Evolutionary conservation across 2,888 invertebrate genomes (phyloP).

Genomic region (Ryuthela nishihirai): DNA sequence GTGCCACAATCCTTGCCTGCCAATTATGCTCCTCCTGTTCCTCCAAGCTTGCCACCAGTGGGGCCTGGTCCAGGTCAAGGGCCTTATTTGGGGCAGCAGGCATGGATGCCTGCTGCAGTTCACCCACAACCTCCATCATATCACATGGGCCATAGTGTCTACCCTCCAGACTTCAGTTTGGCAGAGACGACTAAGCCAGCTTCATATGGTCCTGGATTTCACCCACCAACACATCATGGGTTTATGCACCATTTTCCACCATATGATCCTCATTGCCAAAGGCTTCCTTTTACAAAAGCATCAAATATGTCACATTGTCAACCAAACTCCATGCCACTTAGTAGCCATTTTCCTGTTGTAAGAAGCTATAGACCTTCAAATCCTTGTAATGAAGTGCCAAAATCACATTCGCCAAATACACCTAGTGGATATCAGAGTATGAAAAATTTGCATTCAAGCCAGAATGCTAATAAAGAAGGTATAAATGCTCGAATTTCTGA

Average conservation of each 20-base stretch:
- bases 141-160: slow-evolving; percentile 14
- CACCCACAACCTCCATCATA: slow-evolving; percentile 17
- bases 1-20: slow-evolving; percentile 34
- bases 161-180: slow-evolving; percentile 7
- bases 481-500: slow-evolving; percentile 10
- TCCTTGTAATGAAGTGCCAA: slow-evolving; percentile 20
- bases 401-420: slow-evolving; percentile 5
- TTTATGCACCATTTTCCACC: slow-evolving; percentile 24
- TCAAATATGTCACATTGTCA: slow-evolving; percentile 18
- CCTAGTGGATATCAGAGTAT: slow-evolving; percentile 14
- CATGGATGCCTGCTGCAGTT: slow-evolving; percentile 25
- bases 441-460: slow-evolving; percentile 17
- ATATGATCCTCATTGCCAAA: slow-evolving; percentile 37
- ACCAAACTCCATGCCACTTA: slow-evolving; percentile 14
- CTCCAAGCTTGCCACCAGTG: slow-evolving; percentile 16
- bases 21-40: slow-evolving; percentile 29
- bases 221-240: slow-evolving; percentile 33
- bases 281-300: slow-evolving; percentile 21
- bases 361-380: slow-evolving; percentile 26
- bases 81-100: slow-evolving; percentile 31
- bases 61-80: slow-evolving; percentile 27
- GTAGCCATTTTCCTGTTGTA: slow-evolving; percentile 23
- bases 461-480: slow-evolving; percentile 12
- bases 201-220: slow-evolving; percentile 20
- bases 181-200: slow-evolving; percentile 1